A percentile compares a stretch with the other conserved stretches of the same genome.
These are phyloP conservation scores for Drosophila setifemur DNA, from an alignment of 1,140 invertebrate genomes.

Conservation along the genomic window DNA sequence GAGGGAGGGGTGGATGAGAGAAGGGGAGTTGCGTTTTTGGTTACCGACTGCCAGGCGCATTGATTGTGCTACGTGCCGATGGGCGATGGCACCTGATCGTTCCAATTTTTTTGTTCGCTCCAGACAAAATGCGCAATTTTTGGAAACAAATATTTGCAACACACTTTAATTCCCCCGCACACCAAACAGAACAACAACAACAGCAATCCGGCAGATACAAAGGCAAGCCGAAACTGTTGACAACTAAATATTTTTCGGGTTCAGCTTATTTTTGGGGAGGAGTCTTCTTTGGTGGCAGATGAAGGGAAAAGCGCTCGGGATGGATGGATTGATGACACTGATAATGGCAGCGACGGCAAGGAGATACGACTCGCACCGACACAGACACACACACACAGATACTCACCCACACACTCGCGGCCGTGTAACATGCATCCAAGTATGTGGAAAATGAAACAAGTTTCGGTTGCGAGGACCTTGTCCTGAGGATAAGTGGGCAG, in stretches of 20 bases:
- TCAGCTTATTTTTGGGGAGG: constrained; percentile 1
- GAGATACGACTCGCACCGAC: no score
- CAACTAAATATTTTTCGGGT: constrained; percentile 41
- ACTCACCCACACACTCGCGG: constrained; percentile 17
- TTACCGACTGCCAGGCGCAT: no score
- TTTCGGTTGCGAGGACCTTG: constrained; percentile 8
- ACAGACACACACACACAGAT: no score
- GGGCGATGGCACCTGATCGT: no score
- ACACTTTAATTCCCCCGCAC: constrained; percentile 55
- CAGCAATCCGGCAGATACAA: no score
- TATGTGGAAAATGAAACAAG: constrained; percentile 65
- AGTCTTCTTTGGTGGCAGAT: constrained; percentile 12
- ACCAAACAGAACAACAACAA: constrained; percentile 19
- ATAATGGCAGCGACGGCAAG: constrained; percentile 28
- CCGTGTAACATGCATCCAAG: constrained; percentile 37
- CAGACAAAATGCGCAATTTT: constrained; percentile 33
- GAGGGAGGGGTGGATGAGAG: no score
- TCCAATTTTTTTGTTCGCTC: no score
- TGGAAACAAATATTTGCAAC: constrained; percentile 59
- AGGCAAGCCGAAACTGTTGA: constrained; percentile 43
- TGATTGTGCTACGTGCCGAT: no score
- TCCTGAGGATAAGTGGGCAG: not conserved
- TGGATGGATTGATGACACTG: constrained; percentile 16
- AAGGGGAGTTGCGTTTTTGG: no score
- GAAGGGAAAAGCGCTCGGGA: not conserved